Percentiles rank a stretch among this genome's conserved stretches.
Evolutionary conservation across 2,113 vertebrate species (phyloP).

Genomic region (Sylvia atricapilla): DNA sequence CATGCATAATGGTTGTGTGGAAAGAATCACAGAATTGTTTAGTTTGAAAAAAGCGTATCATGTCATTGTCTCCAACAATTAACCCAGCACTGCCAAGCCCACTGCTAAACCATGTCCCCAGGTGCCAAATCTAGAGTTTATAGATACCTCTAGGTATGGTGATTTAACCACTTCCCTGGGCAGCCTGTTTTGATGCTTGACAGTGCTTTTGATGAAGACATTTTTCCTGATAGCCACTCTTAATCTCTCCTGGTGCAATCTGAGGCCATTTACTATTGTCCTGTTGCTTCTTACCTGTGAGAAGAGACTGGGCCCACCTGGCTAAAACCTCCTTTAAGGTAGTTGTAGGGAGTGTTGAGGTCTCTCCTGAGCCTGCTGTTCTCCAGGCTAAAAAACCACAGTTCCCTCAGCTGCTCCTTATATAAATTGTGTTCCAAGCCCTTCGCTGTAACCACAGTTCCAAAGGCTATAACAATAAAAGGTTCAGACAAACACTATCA

Average conservation of each 20-base stretch:
- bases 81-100: not conserved
- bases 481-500: not conserved
- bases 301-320: not conserved
- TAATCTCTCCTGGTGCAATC: not conserved
- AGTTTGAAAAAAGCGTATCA: not conserved
- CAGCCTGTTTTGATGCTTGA: not conserved
- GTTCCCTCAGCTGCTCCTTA: not conserved
- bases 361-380: not conserved
- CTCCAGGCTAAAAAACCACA: not conserved
- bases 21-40: not conserved
- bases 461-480: not conserved
- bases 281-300: rapidly evolving
- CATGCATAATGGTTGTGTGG: not conserved
- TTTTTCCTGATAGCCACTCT: not conserved
- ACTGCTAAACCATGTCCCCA: not conserved
- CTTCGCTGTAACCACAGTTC: not conserved
- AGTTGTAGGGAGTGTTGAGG: not conserved
- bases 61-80: not conserved
- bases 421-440: not conserved
- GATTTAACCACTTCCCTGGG: not conserved
- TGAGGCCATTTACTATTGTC: not conserved
- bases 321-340: not conserved
- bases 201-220: not conserved
- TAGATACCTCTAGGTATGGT: not conserved
- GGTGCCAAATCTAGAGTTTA: not conserved